Base-by-base conservation (phyloP, 2,888 invertebrate species). In the Mallateleia sp. region DNA sequence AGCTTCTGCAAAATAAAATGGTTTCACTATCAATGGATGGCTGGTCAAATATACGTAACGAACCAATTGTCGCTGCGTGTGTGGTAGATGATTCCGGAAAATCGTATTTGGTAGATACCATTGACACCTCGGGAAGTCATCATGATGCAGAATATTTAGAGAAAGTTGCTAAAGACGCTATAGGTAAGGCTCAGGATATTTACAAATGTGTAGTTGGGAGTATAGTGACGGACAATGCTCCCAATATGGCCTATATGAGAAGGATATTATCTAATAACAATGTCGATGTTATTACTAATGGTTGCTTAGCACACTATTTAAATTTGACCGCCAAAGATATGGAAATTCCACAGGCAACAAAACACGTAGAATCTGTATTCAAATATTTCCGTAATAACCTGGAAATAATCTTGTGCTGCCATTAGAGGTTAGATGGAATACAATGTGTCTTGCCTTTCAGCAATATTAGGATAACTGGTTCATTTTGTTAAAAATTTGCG, bases 111-210 rank as follows among this genome's bases (percentile, higher is more conserved):
- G 64, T 66, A 0, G 66, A 81, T n/a, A 25, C 58, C 7, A 42
- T 82, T 14, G 82, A 82, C 22, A 81, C 81, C 2, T 60, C 74
- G 6, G 67, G 81, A 8, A 9, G 66, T 50, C 74, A 56, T 9
- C 81, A 81, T 18, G 62, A 42, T 4, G 6, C 24, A 0, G 69
- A 75, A 18, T 82, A 82, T 69, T 47, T 82, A 18, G 42, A 75
- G 38, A 20, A 66, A 25, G 9, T 83, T 9, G 14, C 18, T 32
- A 2, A 25, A 1, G n/a, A 18, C 15, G 24, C 50, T n/a, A 52
- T 50, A 28, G 8, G 32, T 50, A 50, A 47, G 28, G 15, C 15
- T 18, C 32, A 66, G 5, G 15, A 24, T 25, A 24, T 66, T 15
- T 47, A 66, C n/a, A 20, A 66, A 25, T 64, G 64, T 22, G 15